These are phyloP conservation scores for Drosophila seguyi DNA, from an alignment of 1,140 invertebrate species.

Conservation along the genomic window DNA sequence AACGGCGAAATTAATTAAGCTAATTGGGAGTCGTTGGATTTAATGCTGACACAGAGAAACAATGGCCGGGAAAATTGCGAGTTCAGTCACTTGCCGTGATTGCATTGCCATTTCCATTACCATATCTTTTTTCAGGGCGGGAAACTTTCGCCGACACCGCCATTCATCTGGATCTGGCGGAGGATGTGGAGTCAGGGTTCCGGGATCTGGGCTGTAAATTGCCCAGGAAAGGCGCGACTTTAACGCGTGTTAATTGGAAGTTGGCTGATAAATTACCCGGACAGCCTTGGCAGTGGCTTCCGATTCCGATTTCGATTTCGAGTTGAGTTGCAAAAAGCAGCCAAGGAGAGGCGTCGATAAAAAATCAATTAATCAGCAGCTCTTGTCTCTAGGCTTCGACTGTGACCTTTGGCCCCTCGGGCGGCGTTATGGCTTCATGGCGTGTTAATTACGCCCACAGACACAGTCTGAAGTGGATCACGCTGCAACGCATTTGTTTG, in stretches of 20 bases:
- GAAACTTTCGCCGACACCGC: neutral
- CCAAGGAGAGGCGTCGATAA: constrained; percentile 51
- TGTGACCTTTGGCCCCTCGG: constrained; percentile 52
- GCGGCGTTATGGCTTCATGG: constrained; percentile 57
- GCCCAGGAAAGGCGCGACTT: constrained; percentile 43
- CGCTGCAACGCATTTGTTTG: constrained; percentile 16
- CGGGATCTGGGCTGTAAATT: constrained; percentile 32
- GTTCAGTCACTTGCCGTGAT: constrained; percentile 19
- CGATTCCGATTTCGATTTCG: constrained; percentile 6
- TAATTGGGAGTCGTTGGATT: constrained; percentile 36
- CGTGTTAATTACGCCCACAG: constrained; percentile 40
- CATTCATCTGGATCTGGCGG: neutral
- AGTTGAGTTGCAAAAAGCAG: constrained; percentile 11
- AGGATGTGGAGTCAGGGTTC: neutral
- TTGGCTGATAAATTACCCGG: constrained; percentile 40
- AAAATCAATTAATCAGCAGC: constrained; percentile 71
- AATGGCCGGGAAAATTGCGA: constrained; percentile 13
- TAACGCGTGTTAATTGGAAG: constrained; percentile 60
- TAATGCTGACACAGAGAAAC: constrained; percentile 18
- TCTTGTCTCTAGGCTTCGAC: constrained; percentile 24
- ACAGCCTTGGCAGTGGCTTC: constrained; percentile 32
- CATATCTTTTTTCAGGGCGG: neutral
- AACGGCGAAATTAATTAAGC: constrained; percentile 38
- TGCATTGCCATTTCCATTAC: constrained; percentile 15
- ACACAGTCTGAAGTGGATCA: constrained; percentile 17